Evolutionary conservation across 2,797 vertebrate species (phyloP).

Genomic region (Triplophysa yarkandensis): DNA sequence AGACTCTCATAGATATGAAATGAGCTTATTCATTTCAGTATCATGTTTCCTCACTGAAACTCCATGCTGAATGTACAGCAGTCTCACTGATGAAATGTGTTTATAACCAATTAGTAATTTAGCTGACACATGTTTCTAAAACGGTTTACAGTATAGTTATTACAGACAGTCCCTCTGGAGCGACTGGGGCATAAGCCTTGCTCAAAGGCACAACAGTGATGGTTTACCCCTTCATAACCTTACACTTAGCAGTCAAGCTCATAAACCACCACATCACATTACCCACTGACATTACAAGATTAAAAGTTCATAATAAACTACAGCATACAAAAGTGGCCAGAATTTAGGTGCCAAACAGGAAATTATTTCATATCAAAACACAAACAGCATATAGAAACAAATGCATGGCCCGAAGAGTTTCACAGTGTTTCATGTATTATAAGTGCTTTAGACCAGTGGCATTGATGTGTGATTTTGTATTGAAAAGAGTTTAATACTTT

Average conservation of each 20-base stretch:
- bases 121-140: constrained; percentile 19
- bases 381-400: neutral
- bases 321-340: neutral
- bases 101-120: constrained; percentile 16
- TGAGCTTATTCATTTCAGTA: neutral
- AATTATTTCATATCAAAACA: neutral
- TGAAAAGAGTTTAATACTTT: too few relatives aligned
- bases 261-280: constrained; percentile 8
- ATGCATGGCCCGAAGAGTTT: too few relatives aligned
- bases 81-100: neutral
- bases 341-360: neutral
- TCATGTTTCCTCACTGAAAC: neutral
- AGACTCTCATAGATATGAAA: neutral
- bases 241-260: neutral
- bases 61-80: neutral
- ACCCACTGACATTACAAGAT: constrained; percentile 2
- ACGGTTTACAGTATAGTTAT: neutral
- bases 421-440: too few relatives aligned
- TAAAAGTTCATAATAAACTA: too few relatives aligned
- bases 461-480: too few relatives aligned
- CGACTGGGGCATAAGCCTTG: neutral
- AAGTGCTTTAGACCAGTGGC: too few relatives aligned
- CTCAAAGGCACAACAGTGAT: constrained; percentile 14
- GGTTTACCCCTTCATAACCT: neutral
- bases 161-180: neutral